Conservation (phyloP, 1,140 invertebrate species). For the Meteorus sp. region DNA sequence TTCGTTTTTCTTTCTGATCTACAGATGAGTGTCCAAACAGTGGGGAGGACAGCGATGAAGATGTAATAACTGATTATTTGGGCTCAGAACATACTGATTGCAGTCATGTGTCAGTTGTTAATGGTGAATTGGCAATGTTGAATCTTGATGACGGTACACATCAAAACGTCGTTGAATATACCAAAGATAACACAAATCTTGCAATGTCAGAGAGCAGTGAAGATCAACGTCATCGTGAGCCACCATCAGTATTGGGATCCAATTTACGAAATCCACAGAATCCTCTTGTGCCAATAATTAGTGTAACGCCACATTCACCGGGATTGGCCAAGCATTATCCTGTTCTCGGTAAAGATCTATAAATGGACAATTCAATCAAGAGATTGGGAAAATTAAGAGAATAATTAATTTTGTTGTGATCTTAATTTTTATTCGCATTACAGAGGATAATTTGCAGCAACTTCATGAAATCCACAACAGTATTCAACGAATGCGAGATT, state of each 20-base stretch:
- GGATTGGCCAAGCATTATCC: constrained; percentile 65
- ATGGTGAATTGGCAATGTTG: constrained; percentile 43
- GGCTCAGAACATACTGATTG: constrained; percentile 47
- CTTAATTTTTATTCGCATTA: constrained; percentile 33
- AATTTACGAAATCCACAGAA: constrained; percentile 41
- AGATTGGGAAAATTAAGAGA: constrained; percentile 4
- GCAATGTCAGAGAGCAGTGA: constrained; percentile 46
- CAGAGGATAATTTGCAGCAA: constrained; percentile 76
- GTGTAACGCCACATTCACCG: constrained; percentile 83
- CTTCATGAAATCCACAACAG: constrained; percentile 73
- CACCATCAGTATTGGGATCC: constrained; percentile 33
- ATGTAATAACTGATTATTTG: constrained; percentile 69
- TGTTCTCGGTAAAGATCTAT: constrained; percentile 60
- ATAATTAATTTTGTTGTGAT: constrained; percentile 10
- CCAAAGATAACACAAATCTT: constrained; percentile 51
- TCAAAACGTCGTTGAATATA: constrained; percentile 46
- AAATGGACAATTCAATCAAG: constrained; percentile 10
- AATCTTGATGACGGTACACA: constrained; percentile 43
- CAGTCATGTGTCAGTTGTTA: constrained; percentile 41
- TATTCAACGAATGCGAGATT: constrained; percentile 75
- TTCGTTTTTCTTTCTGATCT: constrained; percentile 28
- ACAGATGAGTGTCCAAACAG: constrained; percentile 64
- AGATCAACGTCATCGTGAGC: constrained; percentile 35
- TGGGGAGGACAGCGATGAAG: constrained; percentile 69
- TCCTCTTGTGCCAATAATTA: constrained; percentile 76